phyloP scores from a whole-genome alignment of 2,888 invertebrate species.

The Dasysyrphus tricinctus region DNA sequence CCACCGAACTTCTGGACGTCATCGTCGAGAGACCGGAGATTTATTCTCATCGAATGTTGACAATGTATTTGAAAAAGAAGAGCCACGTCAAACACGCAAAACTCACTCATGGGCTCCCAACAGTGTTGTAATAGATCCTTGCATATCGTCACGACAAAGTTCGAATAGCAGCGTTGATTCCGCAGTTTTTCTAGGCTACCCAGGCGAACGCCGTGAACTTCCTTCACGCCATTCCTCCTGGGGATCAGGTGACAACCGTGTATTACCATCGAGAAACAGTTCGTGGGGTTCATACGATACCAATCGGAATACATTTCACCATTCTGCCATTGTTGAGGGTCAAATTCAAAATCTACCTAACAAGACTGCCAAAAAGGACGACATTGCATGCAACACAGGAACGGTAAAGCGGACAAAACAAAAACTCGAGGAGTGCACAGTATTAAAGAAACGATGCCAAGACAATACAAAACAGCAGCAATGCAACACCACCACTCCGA shows the following conservation, averaged over 20 bases:
- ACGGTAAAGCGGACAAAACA: conserved; percentile 89
- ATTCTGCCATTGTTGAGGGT: conserved; percentile 82
- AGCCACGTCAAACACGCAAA: conserved; percentile 80
- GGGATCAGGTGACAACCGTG: conserved; percentile 89
- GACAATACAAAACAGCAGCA: conserved; percentile 77
- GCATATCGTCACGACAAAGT: conserved; percentile 68
- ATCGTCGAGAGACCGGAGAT: conserved; percentile 84
- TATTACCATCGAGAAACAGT: conserved; percentile 87
- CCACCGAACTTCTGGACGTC: conserved; percentile 55
- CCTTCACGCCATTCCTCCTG: conserved; percentile 92
- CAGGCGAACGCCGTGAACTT: conserved; percentile 85
- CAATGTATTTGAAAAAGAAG: conserved; percentile 88
- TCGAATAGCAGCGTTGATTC: conserved; percentile 78
- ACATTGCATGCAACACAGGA: conserved; percentile 85
- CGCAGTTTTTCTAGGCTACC: conserved; percentile 85
- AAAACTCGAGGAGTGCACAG: conserved; percentile 86
- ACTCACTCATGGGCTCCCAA: conserved; percentile 82
- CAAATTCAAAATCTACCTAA: conserved; percentile 81
- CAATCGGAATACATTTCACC: conserved; percentile 80
- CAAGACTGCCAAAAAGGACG: conserved; percentile 83
- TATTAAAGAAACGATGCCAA: conserved; percentile 81
- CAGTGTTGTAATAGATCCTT: conserved; percentile 74
- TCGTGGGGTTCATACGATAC: conserved; percentile 90
- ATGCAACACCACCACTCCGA: conserved; percentile 30
- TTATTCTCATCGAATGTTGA: conserved; percentile 89